Base-by-base conservation (phyloP, 2,113 vertebrate species). In the Perognathus longimembris region DNA sequence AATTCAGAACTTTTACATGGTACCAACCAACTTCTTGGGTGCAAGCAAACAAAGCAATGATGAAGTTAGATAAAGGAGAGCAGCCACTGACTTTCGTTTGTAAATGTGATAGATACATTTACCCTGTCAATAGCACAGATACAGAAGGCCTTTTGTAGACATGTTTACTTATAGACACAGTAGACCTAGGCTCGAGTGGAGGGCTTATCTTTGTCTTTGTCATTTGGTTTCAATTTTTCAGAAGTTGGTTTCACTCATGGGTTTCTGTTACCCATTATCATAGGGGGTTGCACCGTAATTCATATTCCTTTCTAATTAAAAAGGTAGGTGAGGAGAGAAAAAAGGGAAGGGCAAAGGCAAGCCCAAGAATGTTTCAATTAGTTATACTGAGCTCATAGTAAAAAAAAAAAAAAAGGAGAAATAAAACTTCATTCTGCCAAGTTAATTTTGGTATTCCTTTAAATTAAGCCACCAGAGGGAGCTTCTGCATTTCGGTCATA, bases 401-500 rank as follows among this genome's bases (percentile, higher is more conserved):
- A n/a, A 21, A 1, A 40, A 0, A 50, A 4, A 11, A 11, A 11
- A 21, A 1, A 40, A 0, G 50, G 5, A 54, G 14, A 18, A 14
- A 54, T 4, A 18, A 4, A 26, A 54, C 38, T 86, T 18, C 22
- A 4, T 0, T 18, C 1, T 18, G 0, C 45, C 45, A 45, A 1
- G 1, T 36, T 54, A 22, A 2, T 24, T 22, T 80, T 66, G 90
- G 63, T 34, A n/a, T 18, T 18, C 7, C 45, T 84, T 75, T 73
- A 63, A 67, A 28, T 54, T 45, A 71, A 20, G 77, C 97, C 97
- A 97, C 96, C 22, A 97, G 97, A 97, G 97, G 97, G 98, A 94
- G 97, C 92, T 78, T 94, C 66, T 94, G 78, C 5, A 93, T 96
- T 92, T 94, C 93, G 69, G 3, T 94, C 92, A n/a, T 50, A 36